phyloP scores from a whole-genome alignment of 2,888 invertebrate genomes.

The Agonopterix heracliana region DNA sequence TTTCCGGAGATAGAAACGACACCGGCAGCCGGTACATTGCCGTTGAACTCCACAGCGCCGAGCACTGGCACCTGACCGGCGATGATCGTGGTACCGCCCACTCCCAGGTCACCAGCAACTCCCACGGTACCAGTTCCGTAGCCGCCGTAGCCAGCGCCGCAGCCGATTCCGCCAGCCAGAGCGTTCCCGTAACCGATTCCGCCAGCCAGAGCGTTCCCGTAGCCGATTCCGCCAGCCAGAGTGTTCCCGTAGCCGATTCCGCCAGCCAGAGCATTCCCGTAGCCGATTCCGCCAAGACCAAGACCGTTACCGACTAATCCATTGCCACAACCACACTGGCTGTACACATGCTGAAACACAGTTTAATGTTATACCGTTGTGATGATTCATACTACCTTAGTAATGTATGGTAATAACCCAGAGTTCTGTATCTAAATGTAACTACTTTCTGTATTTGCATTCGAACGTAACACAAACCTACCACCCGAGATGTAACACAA shows the following conservation, averaged over 20 bases:
- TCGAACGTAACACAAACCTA: too few relatives aligned
- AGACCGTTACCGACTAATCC: background rate
- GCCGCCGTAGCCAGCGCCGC: conserved; percentile 21
- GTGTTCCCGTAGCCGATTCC: background rate
- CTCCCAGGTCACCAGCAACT: conserved; percentile 28
- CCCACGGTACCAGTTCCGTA: conserved; percentile 24
- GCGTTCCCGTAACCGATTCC: background rate
- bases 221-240: background rate
- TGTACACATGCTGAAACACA: conserved; percentile 6
- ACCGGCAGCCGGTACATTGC: conserved; percentile 10
- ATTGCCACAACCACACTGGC: conserved; percentile 3
- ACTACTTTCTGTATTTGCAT: too few relatives aligned
- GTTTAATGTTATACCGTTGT: background rate
- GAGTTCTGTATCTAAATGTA: too few relatives aligned
- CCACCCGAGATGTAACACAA: too few relatives aligned
- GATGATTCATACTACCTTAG: too few relatives aligned
- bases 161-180: background rate
- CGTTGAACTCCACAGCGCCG: conserved; percentile 26
- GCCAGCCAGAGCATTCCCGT: background rate
- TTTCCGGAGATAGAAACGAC: conserved; percentile 10
- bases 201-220: background rate
- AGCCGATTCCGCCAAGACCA: background rate
- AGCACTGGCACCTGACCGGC: conserved; percentile 30
- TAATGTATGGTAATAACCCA: too few relatives aligned
- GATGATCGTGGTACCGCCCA: conserved; percentile 21